Base-by-base conservation (phyloP, 2,797 vertebrate genomes). In the Avahi laniger region DNA sequence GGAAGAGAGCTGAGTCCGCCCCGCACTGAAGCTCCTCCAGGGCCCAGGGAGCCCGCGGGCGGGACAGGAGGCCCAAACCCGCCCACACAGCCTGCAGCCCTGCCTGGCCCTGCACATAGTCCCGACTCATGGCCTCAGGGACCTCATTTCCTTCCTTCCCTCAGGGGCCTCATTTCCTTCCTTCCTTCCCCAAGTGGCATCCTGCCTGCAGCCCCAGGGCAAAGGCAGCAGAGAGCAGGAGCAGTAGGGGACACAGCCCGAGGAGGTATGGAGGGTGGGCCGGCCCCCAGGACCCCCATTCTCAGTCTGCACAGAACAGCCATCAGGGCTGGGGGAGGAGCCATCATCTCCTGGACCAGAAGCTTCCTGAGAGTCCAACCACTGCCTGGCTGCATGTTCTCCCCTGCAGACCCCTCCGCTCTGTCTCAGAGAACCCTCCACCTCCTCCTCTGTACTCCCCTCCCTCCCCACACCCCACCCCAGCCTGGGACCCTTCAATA, bases 91-190 rank as follows among this genome's bases (percentile, higher is more conserved):
- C 15, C 9, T 54, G 65, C 3, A 43, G 46, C 30, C 28, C 1
- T 0, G n/a, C 35, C 15, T 0, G 0, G 30, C 65, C 54, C 9
- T 33, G 2, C 1, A 10, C 50, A 54, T 9, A 13, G 54, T n/a
- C n/a, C 63, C 8, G 12, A 43, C 7, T 4, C 1, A 0, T 4
- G 46, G 48, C 30, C 73, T 48, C 2, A 1, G 41, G 30, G 24
- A 22, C 33, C 17, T 52, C 1, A 3, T 33, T 57, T 5, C 63
- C 33, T n/a, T 28, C 41, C 41, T n/a, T 30, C 59, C 46, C 72
- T n/a, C 38, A 5, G 57, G 28, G 26, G 28, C 33, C 17, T 52
- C 1, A 2, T 33, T 65, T 5, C 65, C n/a, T n/a, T 30, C 59
- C 46, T 78, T n/a, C 38, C 41, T 85, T 52, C 83, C 61, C 38